Evolutionary conservation across 1,140 invertebrate genomes (phyloP), one percentile per base, ranked within the genome.

Genomic region (Manduca sexta): DNA sequence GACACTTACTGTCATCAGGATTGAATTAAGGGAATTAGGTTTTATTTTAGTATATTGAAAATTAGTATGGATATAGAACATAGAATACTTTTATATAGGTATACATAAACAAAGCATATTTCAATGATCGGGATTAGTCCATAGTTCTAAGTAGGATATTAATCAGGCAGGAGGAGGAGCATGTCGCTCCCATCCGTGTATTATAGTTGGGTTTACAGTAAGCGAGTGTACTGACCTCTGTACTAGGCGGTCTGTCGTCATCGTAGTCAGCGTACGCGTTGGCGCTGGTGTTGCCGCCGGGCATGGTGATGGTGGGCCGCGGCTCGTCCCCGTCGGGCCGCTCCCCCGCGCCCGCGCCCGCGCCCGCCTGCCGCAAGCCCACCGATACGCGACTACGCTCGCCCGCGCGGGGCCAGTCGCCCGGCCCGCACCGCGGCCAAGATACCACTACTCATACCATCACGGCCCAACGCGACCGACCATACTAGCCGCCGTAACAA

Each of bases 241-340:
- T 48, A 37, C 50, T 59, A 44, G 60, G 53, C 29, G 63, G 56
- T 6, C 56, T 52, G 35, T 78, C 76, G 45, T 76, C 78, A 17
- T 77, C 71, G 53, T 72, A 74, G 29, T 60, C 52, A 1, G 46
- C 47, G 55, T 64, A 57, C 39, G 52, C 21, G 46, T 56, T 15
- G 49, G 42, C 48, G 39, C 15, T 33, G 44, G 48, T 42, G 61
- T 10, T 14, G 37, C 67, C 56, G 47, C 83, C 85, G 41, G 86
- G 86, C 86, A 88, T 84, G 21, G 83, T 86, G 67, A 87, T 87
- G 53, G 64, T 65, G 48, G 82, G 85, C 53, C 66, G 67, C 43
- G 70, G 49, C 43, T 62, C 60, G 10, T 54, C 58, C 52, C 45
- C 39, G 52, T 33, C 51, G 49, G 40, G 41, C 37, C 52, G 48